Base-by-base conservation (phyloP, 2,888 invertebrate genomes). In the Cryptocephalus moraei region DNA sequence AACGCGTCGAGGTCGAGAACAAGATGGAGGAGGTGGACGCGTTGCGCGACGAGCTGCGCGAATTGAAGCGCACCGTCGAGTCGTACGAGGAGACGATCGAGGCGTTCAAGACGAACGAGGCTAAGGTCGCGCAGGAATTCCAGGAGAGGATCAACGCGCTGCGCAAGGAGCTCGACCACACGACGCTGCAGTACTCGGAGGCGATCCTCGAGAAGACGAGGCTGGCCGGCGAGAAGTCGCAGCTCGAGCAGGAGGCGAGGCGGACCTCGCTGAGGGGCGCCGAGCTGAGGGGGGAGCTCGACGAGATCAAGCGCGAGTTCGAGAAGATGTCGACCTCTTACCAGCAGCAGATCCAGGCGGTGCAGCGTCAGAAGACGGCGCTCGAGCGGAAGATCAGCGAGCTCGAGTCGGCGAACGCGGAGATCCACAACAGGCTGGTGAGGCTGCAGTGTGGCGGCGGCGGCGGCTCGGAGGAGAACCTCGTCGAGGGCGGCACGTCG, bases 181-280 rank as follows among this genome's bases (percentile, higher is more conserved):
- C 83, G 0, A 82, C 82, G 0, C 72, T 87, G n/a, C 79, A 82
- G 52, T 82, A 83, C 13, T 87, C 88, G 0, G 82, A 85, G 62
- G 79, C 81, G 1, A 78, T 84, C 1, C 71, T 86, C 34, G 87
- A 89, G 58, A 79, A 86, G 58, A 83, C 84, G 0, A 81, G 84
- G 55, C 75, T 84, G 2, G 77, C 80, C 46, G 84, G 84, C 54
- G 86, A 87, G 41, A 81, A 82, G 54, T 62, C 82, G 31, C 74
- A 75, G 14, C 64, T 85, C 32, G 86, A 88, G 64, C 75, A 79
- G 56, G 79, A 82, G 60, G 59, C 81, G 9, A 75, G 78, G 55
- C 77, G 45, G 51, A 44, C 22, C 11, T 12, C 11, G 12, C 36
- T 76, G 48, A 75, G 77, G 49, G 75, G 73, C 53, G 63, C 64